Conservation (phyloP, 2,113 vertebrate species). For the Gymnogyps californianus region DNA sequence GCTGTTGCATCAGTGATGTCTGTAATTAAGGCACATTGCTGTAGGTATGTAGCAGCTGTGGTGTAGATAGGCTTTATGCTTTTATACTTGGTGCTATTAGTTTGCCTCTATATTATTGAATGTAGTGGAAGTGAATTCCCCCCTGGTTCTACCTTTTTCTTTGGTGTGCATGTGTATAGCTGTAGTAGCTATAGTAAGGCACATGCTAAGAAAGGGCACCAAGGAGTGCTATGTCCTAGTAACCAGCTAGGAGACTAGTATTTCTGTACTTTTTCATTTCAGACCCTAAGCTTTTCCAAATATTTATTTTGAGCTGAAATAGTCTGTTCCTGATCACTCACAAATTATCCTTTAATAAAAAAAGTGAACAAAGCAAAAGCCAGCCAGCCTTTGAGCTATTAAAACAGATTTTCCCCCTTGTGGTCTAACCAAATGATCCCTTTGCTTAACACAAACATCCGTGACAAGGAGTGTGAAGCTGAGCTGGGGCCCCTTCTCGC, state of each 20-base stretch:
- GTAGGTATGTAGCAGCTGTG: neutral
- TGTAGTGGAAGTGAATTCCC: neutral
- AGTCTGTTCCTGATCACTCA: neutral
- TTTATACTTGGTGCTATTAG: neutral
- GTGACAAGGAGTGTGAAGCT: neutral
- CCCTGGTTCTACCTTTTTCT: neutral
- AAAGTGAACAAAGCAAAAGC: neutral
- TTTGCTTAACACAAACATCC: neutral
- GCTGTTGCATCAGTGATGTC: neutral
- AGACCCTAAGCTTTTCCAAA: neutral
- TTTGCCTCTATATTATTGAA: neutral
- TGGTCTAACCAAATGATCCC: neutral
- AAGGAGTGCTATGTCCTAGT: neutral
- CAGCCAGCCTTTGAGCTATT: neutral
- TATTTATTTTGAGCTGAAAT: neutral
- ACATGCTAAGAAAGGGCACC: neutral
- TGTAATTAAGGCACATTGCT: neutral
- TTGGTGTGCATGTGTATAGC: neutral
- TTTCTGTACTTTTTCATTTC: neutral
- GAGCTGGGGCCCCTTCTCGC: fast-evolving
- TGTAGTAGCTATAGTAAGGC: neutral
- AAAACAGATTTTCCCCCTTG: neutral
- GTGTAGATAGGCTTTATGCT: neutral
- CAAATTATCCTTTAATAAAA: neutral
- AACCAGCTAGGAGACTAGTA: neutral